These are phyloP conservation scores for Halichoerus grypus DNA, from an alignment of 2,113 vertebrate genomes.

Conservation along the genomic window DNA sequence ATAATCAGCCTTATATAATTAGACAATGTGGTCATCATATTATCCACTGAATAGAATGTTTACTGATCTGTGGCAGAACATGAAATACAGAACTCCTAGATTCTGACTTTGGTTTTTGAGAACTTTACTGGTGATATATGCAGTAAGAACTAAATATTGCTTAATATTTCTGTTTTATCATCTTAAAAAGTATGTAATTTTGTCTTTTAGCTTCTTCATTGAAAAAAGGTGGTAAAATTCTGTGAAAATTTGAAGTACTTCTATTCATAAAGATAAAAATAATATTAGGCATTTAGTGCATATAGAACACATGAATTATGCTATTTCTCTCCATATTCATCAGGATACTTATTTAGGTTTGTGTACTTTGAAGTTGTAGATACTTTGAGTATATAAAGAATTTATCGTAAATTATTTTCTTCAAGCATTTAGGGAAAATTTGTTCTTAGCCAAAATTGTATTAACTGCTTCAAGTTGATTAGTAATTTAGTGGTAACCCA, in stretches of 20 bases:
- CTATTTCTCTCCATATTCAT: neutral
- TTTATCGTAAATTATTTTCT: conserved; percentile 37
- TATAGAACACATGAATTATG: neutral
- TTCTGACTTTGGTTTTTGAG: neutral
- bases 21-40: conserved; percentile 5
- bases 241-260: neutral
- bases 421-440: neutral
- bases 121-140: neutral
- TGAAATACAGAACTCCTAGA: conserved; percentile 4
- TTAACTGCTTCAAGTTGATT: neutral
- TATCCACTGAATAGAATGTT: conserved; percentile 35
- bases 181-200: neutral
- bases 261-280: neutral
- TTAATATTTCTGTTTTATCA: neutral
- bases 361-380: conserved; percentile 12
- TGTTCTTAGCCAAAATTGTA: neutral
- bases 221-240: neutral
- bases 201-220: neutral
- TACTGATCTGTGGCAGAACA: conserved; percentile 14
- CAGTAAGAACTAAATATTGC: neutral
- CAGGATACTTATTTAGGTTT: neutral
- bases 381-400: neutral
- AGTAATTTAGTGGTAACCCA: neutral
- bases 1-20: conserved; percentile 57
- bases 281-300: neutral